Base-by-base conservation (phyloP, 2,888 invertebrate genomes). In the Platerodrilus igneus region DNA sequence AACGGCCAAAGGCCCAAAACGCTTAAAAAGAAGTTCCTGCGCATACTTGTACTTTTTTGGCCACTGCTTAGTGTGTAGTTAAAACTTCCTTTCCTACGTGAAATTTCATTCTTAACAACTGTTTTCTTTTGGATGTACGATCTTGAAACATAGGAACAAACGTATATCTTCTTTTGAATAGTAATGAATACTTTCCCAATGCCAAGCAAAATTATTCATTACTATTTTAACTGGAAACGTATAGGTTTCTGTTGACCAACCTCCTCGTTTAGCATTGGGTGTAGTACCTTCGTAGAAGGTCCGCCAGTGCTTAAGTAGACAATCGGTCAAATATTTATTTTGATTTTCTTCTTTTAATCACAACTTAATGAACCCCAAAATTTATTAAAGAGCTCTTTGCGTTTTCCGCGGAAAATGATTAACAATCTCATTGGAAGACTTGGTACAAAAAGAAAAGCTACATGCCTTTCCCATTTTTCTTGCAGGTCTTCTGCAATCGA, bases 11-110 rank as follows among this genome's bases (percentile, higher is more conserved):
- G 9, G 13, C 4, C 26, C 9, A 26, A 26, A 11, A 5, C 4
- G 9, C 9, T 26, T 26, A 26, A 26, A 26, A 26, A 26, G 13
- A 26, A 26, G n/a, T n/a, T n/a, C n/a, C 23, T 26, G 13, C 14
- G n/a, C n/a, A n/a, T n/a, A n/a, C 26, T 4, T 5, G 26, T 10
- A 26, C 26, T 26, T 26, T 26, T 26, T 11, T 4, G 11, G 14
- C 26, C 13, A 26, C 6, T 26, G 26, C 26, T 26, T 26, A 26
- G 14, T 11, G 26, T 13, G 26, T 26, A 26, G 9, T 26, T 3
- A 26, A 26, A 13, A 26, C 11, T 26, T 5, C 26, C 13, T 26
- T 11, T 5, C 14, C 13, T 26, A 26, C 26, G 9, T 6, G 26
- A 26, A 13, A 26, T 11, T 7, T 26, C 9, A 11, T 26, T 26